Evolutionary conservation across 2,888 invertebrate genomes (phyloP), one percentile per base, ranked within the genome.

Genomic region (Erebia aethiops): DNA sequence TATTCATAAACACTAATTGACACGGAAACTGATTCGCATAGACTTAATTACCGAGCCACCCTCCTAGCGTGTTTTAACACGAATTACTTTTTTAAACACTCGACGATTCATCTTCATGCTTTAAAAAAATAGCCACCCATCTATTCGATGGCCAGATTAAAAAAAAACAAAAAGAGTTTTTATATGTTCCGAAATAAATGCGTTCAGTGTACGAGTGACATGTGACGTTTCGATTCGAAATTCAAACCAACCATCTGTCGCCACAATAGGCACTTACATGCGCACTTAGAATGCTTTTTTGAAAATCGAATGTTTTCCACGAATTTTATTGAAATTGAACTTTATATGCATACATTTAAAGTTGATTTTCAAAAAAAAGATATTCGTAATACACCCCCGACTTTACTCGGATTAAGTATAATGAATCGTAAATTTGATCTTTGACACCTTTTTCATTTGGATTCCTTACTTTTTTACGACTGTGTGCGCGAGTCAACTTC

Each of bases 381-480:
- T 49, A n/a, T 18, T 5, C 46, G 73, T 71, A 69, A 56, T 77
- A 61, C 82, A 78, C 87, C 91, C 91, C 87, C 84, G 85, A 85
- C 88, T 89, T 87, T 84, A 85, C 87, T 79, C 82, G 92, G 92
- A 92, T 93, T 93, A 92, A 88, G 89, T 89, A 92, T 92, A 92
- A 92, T 92, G 92, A 92, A 91, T 92, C 91, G 92, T 92, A 92
- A 93, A 93, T 93, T 92, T 91, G 92, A 93, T 92, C 92, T 93
- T 92, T 92, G 92, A 92, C 93, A 93, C 93, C 92, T 93, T 91
- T 93, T 91, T 90, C 91, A 91, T 92, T 92, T 90, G 87, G 87
- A 85, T 87, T 87, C 87, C 82, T 83, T 62, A 79, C 81, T 88
- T 90, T 91, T 90, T 87, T 88, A 84, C 87, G 84, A 88, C 86